Base-by-base conservation (phyloP, 2,113 vertebrate species). In the Alexandromys fortis region DNA sequence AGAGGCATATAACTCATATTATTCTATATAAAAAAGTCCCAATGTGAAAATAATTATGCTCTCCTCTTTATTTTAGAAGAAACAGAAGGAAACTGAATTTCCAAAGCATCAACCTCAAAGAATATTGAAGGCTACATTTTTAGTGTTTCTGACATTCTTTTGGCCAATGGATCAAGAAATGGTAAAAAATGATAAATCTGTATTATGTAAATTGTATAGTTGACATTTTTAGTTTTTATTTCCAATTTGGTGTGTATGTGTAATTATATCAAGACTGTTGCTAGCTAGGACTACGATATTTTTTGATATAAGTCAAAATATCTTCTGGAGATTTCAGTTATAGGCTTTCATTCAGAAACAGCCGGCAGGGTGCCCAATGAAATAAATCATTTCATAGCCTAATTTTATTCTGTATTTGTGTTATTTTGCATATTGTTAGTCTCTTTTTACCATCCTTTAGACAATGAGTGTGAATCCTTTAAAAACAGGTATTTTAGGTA, bases 201-300 rank as follows among this genome's bases (percentile, higher is more conserved):
- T 83, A 8, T 42, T 83, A 63, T 55, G 5, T 49, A 76, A 6
- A 75, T 90, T 82, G 24, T 4, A 19, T 2, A 33, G 30, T 26
- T 67, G 47, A 21, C 2, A 35, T 65, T 85, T 11, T 0, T 7
- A 65, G 3, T 70, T 83, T 88, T 94, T 92, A 70, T 52, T 85
- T 11, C 0, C 11, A 65, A 7, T 70, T 83, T 88, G 93, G 5
- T 11, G 55, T 47, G 10, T 55, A 77, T 67, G 22, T 79, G 93
- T 94, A 95, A 35, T 89, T 89, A 91, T 7, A n/a, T 49, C 24
- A 76, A 73, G 30, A 24, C n/a, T 28, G 86, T 33, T 92, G 58
- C 0, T 24, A 68, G 8, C 72, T 38, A 90, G 30, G 35, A 61
- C 2, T 42, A 88, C n/a, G 8, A 67, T 45, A 81, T 58, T 0